Evolutionary conservation across 2,888 invertebrate species (phyloP).

Genomic region (Sipha maydis): DNA sequence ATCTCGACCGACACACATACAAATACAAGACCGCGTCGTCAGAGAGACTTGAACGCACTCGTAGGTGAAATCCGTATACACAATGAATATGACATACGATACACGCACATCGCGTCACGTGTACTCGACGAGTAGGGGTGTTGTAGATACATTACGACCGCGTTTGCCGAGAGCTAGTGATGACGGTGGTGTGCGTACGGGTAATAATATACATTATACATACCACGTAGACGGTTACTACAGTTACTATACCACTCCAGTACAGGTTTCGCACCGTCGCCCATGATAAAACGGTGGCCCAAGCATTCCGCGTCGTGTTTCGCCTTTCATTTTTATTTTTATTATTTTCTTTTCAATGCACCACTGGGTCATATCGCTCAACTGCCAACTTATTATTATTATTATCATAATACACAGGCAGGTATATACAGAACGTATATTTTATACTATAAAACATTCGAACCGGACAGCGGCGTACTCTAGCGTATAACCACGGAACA

Average conservation of each 20-base stretch:
- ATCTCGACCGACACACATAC: not conserved
- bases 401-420: not conserved
- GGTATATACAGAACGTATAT: not conserved
- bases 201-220: not conserved
- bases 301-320: conserved; percentile 20
- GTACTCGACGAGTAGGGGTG: conserved; percentile 7
- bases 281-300: not conserved
- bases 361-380: conserved; percentile 19
- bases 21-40: not conserved
- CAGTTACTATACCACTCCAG: not conserved
- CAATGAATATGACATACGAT: not conserved
- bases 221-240: not conserved
- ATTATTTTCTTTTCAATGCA: conserved; percentile 18
- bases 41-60: not conserved
- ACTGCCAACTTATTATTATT: not conserved
- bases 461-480: not conserved
- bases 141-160: not conserved
- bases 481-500: not conserved
- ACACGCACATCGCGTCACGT: not conserved
- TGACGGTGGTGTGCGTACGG: not conserved
- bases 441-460: not conserved
- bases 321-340: conserved; percentile 38
- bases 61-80: conserved; percentile 3
- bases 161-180: not conserved
- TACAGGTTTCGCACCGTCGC: not conserved